Evolutionary conservation across 2,888 invertebrate species (phyloP).

Genomic region (Mythimna loreyi): DNA sequence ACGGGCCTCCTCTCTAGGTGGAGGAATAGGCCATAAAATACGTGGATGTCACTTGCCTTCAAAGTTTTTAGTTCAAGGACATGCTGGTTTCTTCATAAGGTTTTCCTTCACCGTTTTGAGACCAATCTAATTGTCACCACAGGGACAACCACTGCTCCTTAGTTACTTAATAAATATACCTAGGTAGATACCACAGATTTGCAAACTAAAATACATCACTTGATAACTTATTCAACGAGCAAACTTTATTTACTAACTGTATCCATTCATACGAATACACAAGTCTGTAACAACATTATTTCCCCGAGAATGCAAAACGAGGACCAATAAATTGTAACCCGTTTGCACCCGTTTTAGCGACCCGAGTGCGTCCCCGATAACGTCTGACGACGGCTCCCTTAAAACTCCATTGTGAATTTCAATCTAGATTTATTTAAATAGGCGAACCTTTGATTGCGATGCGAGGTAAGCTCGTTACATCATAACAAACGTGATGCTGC

Average conservation of each 20-base stretch:
- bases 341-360: conserved; percentile 49
- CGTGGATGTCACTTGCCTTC: too few species aligned
- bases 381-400: conserved; percentile 67
- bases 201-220: background rate
- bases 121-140: too few species aligned
- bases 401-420: conserved; percentile 82
- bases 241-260: conserved; percentile 19
- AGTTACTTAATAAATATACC: background rate
- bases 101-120: too few species aligned
- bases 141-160: too few species aligned
- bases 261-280: conserved; percentile 36
- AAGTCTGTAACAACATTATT: conserved; percentile 48
- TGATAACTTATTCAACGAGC: conserved; percentile 6
- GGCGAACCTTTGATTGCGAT: conserved; percentile 86
- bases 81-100: too few species aligned
- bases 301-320: conserved; percentile 38
- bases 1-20: too few species aligned
- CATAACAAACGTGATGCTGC: conserved; percentile 66
- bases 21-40: too few species aligned
- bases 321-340: conserved; percentile 55
- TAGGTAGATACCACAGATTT: background rate
- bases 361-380: conserved; percentile 62
- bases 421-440: conserved; percentile 88
- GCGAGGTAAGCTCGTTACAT: conserved; percentile 81
- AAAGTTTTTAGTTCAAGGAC: too few species aligned